These are phyloP conservation scores for Fragum fragum DNA, from an alignment of 2,888 invertebrate genomes.

Conservation along the genomic window DNA sequence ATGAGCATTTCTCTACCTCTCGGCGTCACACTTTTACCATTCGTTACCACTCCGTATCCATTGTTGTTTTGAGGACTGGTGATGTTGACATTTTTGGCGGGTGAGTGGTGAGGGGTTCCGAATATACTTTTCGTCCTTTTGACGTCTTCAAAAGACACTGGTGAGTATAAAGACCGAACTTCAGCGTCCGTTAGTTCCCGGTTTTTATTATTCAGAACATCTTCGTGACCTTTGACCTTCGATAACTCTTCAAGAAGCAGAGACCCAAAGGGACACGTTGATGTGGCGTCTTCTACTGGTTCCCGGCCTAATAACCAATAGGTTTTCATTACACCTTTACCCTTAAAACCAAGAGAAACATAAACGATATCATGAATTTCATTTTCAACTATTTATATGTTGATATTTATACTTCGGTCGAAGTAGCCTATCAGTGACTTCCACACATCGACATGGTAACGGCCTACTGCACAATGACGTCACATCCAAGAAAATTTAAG, in stretches of 20 bases:
- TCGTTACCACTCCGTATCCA: neutral
- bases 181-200: conserved; percentile 37
- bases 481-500: too few species aligned
- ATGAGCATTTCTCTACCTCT: conserved; percentile 35
- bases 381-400: too few species aligned
- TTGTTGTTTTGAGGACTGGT: conserved; percentile 4
- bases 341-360: conserved; percentile 74
- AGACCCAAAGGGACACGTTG: conserved; percentile 72
- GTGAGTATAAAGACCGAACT: conserved; percentile 73
- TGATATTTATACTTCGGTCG: too few species aligned
- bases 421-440: too few species aligned
- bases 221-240: conserved; percentile 45
- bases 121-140: conserved; percentile 41
- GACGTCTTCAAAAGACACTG: conserved; percentile 79
- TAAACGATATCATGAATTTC: too few species aligned
- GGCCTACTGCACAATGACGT: too few species aligned
- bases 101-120: conserved; percentile 28
- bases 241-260: conserved; percentile 71
- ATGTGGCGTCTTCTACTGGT: conserved; percentile 43
- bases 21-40: neutral
- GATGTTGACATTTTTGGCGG: conserved; percentile 15
- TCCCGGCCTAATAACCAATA: conserved; percentile 75
- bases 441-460: too few species aligned
- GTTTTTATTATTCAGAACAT: conserved; percentile 19
- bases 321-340: conserved; percentile 81